These are phyloP conservation scores for Pluvianellus socialis DNA, from an alignment of 2,113 vertebrate species.

Conservation along the genomic window DNA sequence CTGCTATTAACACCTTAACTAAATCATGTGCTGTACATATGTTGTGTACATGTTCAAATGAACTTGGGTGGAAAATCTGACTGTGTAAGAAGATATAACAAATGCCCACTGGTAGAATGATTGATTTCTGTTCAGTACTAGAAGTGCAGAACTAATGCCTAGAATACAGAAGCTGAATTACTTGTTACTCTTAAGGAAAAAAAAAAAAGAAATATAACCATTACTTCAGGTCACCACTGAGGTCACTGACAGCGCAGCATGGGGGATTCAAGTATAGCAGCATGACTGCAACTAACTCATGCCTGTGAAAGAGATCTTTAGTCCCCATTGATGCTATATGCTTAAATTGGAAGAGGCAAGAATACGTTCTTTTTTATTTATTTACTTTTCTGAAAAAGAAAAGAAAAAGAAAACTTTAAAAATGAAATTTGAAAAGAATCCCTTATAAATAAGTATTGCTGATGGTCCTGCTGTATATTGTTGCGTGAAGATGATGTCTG, in stretches of 20 bases:
- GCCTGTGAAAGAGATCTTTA: slow-evolving; percentile 36
- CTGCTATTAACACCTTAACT: neutral
- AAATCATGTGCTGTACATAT: neutral
- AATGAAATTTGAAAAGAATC: neutral
- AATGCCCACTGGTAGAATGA: neutral
- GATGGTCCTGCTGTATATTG: neutral
- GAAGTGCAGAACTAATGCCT: neutral
- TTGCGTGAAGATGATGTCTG: neutral
- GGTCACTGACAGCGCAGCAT: slow-evolving; percentile 44
- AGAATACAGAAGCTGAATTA: slow-evolving; percentile 26
- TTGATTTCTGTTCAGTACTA: neutral
- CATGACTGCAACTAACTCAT: neutral
- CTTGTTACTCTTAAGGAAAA: neutral
- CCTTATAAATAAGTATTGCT: neutral
- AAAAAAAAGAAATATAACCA: neutral
- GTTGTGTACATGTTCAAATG: neutral
- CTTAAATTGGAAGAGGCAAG: neutral
- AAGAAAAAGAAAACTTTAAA: neutral
- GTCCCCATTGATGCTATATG: neutral
- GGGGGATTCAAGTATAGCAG: slow-evolving; percentile 38
- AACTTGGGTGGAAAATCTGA: neutral
- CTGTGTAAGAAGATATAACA: neutral
- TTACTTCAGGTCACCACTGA: slow-evolving; percentile 42
- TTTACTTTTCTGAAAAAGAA: neutral
- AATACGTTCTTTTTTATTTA: neutral